Base-by-base conservation (phyloP, 2,888 invertebrate species). In the Emesis furor region DNA sequence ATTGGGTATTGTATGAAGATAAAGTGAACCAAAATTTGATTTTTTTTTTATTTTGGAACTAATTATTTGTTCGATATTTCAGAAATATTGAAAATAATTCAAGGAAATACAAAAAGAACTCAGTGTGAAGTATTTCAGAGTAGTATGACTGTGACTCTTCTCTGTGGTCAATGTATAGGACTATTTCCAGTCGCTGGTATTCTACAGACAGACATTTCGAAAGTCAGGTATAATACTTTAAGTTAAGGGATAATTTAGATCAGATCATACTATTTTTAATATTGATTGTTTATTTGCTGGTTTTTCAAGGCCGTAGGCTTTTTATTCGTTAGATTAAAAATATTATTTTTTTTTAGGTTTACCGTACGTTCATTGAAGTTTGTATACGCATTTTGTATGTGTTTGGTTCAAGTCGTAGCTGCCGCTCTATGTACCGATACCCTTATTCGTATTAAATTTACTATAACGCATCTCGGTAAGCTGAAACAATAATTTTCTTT, bases 381-480 rank as follows among this genome's bases (percentile, higher is more conserved):
- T n/a, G 8, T 51, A 1, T 76, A 76, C 68, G 51, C 51, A 12
- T 32, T 4, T 0, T 2, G 87, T 0, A 79, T 92, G 37, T 91
- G 90, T 0, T 8, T 85, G 1, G 73, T 79, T 14, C 93, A 94
- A 78, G 71, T 79, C 0, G 32, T 86, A 2, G 86, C 82, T 3
- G 73, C 90, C 0, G 4, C 78, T 1, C 68, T 92, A 1, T 89
- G 89, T 72, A 3, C 93, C 0, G 83, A 90, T 65, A 85, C 79
- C 14, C 42, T 93, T 0, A 78, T 88, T 2, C 86, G 24, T 0
- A 81, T 80, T 0, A 68, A 85, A 3, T 32, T 90, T 3, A 78
- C 86, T 12, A 86, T 92, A 14, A 37, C 69, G n/a, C 75, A 78
- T 7, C 68, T 93, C 17, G 90, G 93, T 92, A 90, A 88, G 90